Base-by-base conservation (phyloP, 2,888 invertebrate species). In the Muscina levida region DNA sequence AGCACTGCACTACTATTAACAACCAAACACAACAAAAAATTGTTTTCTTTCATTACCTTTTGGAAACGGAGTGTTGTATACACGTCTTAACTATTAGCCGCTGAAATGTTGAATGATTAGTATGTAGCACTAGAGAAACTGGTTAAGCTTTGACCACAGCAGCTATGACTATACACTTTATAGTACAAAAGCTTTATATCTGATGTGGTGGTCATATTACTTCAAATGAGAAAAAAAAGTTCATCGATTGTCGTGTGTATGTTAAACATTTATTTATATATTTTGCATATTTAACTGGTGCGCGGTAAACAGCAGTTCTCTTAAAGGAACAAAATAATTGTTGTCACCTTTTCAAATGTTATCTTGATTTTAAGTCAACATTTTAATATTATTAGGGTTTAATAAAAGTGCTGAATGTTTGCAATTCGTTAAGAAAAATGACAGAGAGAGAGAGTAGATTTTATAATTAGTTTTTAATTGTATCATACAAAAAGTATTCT, bases 171-270 rank as follows among this genome's bases (percentile, higher is more conserved):
- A 62, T 39, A 62, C 62, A 39, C 42, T 62, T 39, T 42, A 42
- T 42, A 62, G 42, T n/a, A n/a, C 56, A 71, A 77, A 81, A 81
- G 81, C 77, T 81, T 70, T 19, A 26, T 0, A 10, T 22, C 22
- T 1, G 11, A 22, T 2, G 8, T 31, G 3, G 31, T 31, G 31
- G 31, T 31, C 31, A 31, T n/a, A n/a, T 31, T 31, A 31, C 31
- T 31, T 31, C 8, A 31, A n/a, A n/a, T n/a, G n/a, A n/a, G n/a
- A n/a, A n/a, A n/a, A n/a, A 31, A 31, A 31, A 31, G 31, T 31
- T 31, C 31, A 31, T 31, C 31, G 8, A 31, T 31, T 31, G 31
- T 31, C 4, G 3, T 31, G 31, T 31, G 31, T 31, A 31, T 31
- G 3, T n/a, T n/a, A n/a, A n/a, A n/a, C n/a, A n/a, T n/a, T n/a